Evolutionary conservation across 2,888 invertebrate species (phyloP), one percentile per base, ranked within the genome.

Genomic region (Nineta flava): DNA sequence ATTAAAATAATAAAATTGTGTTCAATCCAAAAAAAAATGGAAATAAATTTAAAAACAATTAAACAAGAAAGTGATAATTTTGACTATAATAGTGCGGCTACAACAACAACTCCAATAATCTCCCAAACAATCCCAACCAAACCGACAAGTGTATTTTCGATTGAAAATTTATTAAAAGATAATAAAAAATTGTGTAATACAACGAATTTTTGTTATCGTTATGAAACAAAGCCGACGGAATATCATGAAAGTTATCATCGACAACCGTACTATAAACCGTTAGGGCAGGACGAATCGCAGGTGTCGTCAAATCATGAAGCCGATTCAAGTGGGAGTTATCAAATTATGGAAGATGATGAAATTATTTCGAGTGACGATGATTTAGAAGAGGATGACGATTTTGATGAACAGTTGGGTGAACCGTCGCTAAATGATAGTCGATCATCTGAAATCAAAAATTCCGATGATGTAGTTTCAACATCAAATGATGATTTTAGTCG

Each of bases 391-490:
- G n/a, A 26, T 6, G 7, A 6, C 7, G 26, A 26, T 2, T 26
- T 26, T 26, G 26, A 26, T 26, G 26, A 26, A 26, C 26, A 26
- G 7, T 26, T 26, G 7, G 26, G 26, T 26, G 26, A 6, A 26
- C 26, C 26, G 26, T 26, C 26, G 7, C 26, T 26, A 26, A 26
- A 26, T 26, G 26, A 26, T 26, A 26, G 26, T 26, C 6, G 26
- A 6, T 26, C 7, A 7, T n/a, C n/a, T n/a, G 26, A 26, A 26
- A 26, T 26, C 7, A 26, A 21, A 1, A 44, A 44, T 10, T 40
- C 38, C 2, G 41, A 48, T 10, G 44, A 44, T 26, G 48, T 48
- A 2, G 48, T 48, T n/a, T 48, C 48, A 12, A 48, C 48, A 10
- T 48, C 48, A 2, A 17, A 26, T 42, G 48, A 48, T 13, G 48